Evolutionary conservation across 2,888 invertebrate genomes (phyloP), one percentile per base, ranked within the genome.

Genomic region (Seira musarum): DNA sequence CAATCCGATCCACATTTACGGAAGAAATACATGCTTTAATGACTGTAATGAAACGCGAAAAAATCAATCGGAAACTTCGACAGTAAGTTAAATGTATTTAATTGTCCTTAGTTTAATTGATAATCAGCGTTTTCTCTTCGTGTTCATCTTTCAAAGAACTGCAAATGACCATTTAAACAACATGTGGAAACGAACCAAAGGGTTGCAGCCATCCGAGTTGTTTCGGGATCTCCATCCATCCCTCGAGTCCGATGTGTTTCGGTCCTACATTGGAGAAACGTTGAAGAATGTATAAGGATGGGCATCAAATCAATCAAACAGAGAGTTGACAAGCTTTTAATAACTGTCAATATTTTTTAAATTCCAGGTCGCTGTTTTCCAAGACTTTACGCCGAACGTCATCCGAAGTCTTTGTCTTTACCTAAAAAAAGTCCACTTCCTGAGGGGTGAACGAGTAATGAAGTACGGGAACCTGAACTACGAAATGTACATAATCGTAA

Each of bases 401-500:
- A 22, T 85, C 3, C 76, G 85, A 1, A 82, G 82, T 8, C 40
- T 85, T 3, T 86, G 84, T 61, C 69, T 82, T 6, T 83, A 80
- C 25, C 75, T 86, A 81, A 75, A 65, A 25, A 84, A 81, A 22
- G 15, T 65, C 10, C 85, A 82, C 35, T 80, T 85, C 22, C 80
- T 68, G 8, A 61, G 76, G 6, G 86, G 86, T 30, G 78, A 82
- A 24, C 46, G 84, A 46, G 46, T 86, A 1, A 85, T 83, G 84
- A 70, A 85, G 0, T 81, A 61, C 49, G 83, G 84, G 3, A 86
- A 86, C 60, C 53, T 86, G 57, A 84, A 84, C 21, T 74, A 81
- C 61, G 84, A 85, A 74, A 84, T 86, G 84, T 80, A 64, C 57
- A 81, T 86, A 2, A 84, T 86, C 24, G 79, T 82, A 0, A 63